These are phyloP conservation scores for Ptychadena robeensis DNA, from an alignment of 2,797 vertebrate genomes.

Conservation along the genomic window DNA sequence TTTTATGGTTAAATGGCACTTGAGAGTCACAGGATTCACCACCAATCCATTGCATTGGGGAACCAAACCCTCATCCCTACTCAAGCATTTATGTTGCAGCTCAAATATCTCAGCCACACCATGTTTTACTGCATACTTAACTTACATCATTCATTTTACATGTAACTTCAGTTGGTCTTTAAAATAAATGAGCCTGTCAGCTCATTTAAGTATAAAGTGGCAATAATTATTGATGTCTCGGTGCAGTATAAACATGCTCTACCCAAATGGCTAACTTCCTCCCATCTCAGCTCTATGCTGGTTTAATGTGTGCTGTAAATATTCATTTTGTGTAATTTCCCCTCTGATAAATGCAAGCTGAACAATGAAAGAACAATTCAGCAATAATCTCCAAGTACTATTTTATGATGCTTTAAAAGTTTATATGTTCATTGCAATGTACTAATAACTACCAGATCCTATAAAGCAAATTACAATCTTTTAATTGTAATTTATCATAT, in stretches of 20 bases:
- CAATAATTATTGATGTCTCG: constrained; percentile 47
- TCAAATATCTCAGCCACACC: not conserved
- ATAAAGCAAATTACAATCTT: constrained; percentile 41
- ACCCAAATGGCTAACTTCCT: constrained; percentile 14
- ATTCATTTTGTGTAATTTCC: constrained; percentile 39
- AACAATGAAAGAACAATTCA: constrained; percentile 29
- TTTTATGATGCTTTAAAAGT: constrained; percentile 46
- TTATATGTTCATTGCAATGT: constrained; percentile 21
- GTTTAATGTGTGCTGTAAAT: constrained; percentile 49
- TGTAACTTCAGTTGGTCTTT: constrained; percentile 24
- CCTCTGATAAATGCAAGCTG: constrained; percentile 33
- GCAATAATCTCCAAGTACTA: constrained; percentile 44
- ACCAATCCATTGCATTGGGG: too few relatives aligned
- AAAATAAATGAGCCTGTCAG: constrained; percentile 58
- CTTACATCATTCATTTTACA: not conserved
- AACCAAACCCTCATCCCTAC: too few relatives aligned
- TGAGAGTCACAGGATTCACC: too few relatives aligned
- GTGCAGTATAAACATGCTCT: constrained; percentile 18
- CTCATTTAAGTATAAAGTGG: constrained; percentile 49
- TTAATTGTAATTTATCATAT: constrained; percentile 34
- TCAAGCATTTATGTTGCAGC: too few relatives aligned
- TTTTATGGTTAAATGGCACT: too few relatives aligned
- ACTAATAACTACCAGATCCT: constrained; percentile 2
- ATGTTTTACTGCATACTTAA: not conserved
- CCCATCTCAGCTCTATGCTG: constrained; percentile 18